Evolutionary conservation across 2,797 vertebrate species (phyloP).

Genomic region (Callimico goeldii): DNA sequence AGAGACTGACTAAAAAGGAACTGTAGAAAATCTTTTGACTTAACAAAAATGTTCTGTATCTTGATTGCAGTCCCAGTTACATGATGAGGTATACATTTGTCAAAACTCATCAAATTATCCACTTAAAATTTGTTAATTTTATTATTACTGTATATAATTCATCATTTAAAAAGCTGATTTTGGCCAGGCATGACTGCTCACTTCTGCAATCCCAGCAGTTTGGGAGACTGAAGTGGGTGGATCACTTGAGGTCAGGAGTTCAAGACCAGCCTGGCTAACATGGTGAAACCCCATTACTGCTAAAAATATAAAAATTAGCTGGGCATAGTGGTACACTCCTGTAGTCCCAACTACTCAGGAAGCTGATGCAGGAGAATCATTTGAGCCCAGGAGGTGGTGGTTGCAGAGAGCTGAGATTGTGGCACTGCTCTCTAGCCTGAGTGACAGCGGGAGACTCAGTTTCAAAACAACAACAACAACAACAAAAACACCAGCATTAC

Average conservation of each 20-base stretch:
- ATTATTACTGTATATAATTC: not conserved
- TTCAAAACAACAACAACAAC: not conserved
- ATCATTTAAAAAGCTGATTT: not conserved
- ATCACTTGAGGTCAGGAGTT: not conserved
- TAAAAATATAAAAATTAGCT: not conserved
- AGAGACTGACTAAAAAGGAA: not conserved
- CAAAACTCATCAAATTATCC: slow-evolving; percentile 29
- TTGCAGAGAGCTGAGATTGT: not conserved
- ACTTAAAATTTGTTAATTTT: not conserved
- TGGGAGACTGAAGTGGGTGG: not conserved
- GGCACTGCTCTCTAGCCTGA: not conserved
- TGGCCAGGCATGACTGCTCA: not conserved
- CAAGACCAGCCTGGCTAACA: not conserved
- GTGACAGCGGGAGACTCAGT: not conserved
- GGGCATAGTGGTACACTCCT: not conserved
- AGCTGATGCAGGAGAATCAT: not conserved
- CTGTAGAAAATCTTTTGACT: not conserved
- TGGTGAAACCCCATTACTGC: not conserved
- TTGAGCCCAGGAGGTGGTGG: not conserved
- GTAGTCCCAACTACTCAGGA: not conserved
- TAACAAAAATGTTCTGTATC: not conserved
- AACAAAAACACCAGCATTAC: not conserved
- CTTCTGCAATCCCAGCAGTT: not conserved
- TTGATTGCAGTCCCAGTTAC: not conserved
- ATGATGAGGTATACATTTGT: not conserved